Evolutionary conservation across 2,113 vertebrate species (phyloP).

Genomic region (Albula goreensis): DNA sequence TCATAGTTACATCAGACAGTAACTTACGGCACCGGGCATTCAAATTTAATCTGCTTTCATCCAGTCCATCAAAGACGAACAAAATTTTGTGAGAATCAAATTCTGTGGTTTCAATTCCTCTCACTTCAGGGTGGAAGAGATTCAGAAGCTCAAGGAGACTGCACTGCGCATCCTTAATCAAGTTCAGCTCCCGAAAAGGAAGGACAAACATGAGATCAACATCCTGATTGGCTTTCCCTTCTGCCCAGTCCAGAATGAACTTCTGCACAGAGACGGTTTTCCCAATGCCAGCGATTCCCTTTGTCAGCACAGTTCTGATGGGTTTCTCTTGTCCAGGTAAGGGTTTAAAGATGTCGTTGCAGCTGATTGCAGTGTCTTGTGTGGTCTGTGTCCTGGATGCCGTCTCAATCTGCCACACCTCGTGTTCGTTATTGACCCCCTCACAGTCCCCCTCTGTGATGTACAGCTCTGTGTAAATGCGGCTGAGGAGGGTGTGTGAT

Average conservation of each 20-base stretch:
- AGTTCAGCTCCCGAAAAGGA: conserved; percentile 44
- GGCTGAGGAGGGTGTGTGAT: neutral
- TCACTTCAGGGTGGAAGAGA: conserved; percentile 20
- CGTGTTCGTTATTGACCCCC: neutral
- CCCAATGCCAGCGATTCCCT: conserved; percentile 29
- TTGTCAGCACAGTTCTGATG: conserved; percentile 21
- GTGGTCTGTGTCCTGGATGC: neutral
- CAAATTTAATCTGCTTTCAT: conserved; percentile 25
- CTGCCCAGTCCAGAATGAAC: conserved; percentile 42
- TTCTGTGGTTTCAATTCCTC: conserved; percentile 8
- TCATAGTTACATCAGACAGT: neutral
- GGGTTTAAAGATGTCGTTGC: neutral
- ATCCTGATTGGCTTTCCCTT: conserved; percentile 28
- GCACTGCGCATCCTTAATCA: conserved; percentile 4
- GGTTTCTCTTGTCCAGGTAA: neutral
- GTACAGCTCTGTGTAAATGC: neutral
- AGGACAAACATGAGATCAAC: conserved; percentile 34
- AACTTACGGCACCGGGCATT: neutral
- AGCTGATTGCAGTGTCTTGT: neutral
- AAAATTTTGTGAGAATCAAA: conserved; percentile 5
- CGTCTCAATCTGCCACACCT: neutral
- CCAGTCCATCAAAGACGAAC: conserved; percentile 26
- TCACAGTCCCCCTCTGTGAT: conserved; percentile 7
- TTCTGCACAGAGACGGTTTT: conserved; percentile 29
- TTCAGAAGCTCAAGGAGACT: conserved; percentile 26